A percentile compares a stretch with the other conserved stretches of the same genome.
phyloP scores from a whole-genome alignment of 2,113 vertebrate species.

The Tupaia chinensis region DNA sequence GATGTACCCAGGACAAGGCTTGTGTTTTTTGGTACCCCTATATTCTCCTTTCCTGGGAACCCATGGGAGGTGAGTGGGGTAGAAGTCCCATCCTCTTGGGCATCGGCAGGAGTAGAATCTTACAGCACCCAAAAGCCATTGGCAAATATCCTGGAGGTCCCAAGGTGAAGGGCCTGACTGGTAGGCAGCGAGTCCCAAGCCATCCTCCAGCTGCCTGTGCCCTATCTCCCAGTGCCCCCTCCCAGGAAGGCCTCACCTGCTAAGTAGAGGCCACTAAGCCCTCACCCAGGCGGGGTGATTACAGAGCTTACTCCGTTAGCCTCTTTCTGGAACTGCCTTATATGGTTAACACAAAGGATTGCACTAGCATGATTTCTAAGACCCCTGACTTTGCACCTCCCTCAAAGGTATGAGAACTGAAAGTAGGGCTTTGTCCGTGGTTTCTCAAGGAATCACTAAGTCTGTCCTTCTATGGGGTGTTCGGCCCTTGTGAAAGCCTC shows the following conservation, averaged over 20 bases:
- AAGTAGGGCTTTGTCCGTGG: neutral
- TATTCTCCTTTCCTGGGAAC: no score
- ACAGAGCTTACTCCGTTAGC: neutral
- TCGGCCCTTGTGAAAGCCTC: neutral
- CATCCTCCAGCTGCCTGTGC: neutral
- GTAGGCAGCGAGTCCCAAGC: neutral
- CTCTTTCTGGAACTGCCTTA: neutral
- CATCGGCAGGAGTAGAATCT: no score
- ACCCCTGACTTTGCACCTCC: neutral
- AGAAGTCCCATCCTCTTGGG: neutral
- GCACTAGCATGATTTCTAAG: neutral
- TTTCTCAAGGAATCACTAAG: neutral
- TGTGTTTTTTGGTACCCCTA: neutral
- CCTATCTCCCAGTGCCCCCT: neutral
- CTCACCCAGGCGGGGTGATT: neutral
- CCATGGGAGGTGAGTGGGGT: neutral
- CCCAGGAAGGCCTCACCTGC: neutral
- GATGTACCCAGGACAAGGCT: accelerated
- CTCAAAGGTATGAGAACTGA: no score
- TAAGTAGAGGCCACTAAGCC: neutral
- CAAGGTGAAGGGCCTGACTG: neutral
- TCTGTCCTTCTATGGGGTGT: neutral
- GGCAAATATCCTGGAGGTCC: neutral
- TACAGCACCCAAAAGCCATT: neutral
- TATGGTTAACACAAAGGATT: accelerated